A percentile compares a stretch with the other conserved stretches of the same genome.
Conservation (phyloP, 2,113 vertebrate genomes). For the Muntiacus muntjak region DNA sequence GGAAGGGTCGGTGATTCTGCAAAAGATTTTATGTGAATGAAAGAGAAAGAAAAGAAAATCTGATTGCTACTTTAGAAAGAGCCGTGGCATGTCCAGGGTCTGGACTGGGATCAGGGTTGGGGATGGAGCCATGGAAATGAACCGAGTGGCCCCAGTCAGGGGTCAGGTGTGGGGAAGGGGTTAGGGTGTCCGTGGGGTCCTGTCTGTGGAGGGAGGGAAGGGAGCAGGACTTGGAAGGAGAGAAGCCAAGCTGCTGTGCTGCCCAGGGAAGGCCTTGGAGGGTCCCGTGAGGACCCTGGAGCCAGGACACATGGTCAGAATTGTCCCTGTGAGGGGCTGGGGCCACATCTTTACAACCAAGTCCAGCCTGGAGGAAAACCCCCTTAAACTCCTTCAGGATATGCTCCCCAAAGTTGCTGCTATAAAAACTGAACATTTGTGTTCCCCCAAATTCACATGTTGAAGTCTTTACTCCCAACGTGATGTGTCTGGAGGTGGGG, state of each 20-base stretch:
- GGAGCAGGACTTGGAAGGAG: background rate
- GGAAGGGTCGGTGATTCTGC: no score
- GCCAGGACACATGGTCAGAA: background rate
- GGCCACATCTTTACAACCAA: background rate
- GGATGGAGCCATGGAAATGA: background rate
- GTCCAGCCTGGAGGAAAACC: background rate
- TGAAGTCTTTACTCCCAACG: background rate
- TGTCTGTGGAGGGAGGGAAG: background rate
- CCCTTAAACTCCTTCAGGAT: background rate
- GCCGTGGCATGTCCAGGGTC: rapidly evolving
- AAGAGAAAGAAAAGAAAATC: background rate
- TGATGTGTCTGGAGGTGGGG: background rate
- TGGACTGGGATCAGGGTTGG: rapidly evolving
- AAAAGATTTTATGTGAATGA: background rate
- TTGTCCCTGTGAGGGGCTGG: background rate
- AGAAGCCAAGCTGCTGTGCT: background rate
- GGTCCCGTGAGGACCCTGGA: background rate
- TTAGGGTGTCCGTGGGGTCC: rapidly evolving
- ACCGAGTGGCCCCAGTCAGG: background rate
- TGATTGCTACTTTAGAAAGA: background rate
- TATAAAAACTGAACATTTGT: background rate
- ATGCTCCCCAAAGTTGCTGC: background rate
- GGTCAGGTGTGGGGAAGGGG: rapidly evolving
- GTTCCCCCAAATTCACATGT: background rate
- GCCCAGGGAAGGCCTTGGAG: background rate